phyloP scores from a whole-genome alignment of 2,113 vertebrate genomes.

The Tetrax tetrax region DNA sequence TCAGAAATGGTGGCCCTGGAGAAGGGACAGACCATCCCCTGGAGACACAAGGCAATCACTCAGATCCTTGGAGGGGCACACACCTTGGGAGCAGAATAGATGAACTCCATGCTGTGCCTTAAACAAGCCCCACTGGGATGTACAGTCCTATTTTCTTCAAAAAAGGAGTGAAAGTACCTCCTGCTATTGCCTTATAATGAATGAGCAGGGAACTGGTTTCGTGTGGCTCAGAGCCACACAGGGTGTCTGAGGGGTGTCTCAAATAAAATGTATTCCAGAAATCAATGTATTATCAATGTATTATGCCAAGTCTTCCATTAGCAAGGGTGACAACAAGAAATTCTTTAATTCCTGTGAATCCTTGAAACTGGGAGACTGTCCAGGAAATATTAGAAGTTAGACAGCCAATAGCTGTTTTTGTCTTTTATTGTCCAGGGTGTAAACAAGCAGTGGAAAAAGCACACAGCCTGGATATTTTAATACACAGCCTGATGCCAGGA shows the following conservation, averaged over 20 bases:
- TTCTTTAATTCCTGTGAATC: background rate
- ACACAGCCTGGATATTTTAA: background rate
- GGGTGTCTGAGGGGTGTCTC: background rate
- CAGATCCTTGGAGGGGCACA: background rate
- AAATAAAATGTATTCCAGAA: background rate
- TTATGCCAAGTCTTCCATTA: slow-evolving; percentile 61
- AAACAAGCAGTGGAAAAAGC: background rate
- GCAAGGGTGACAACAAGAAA: background rate
- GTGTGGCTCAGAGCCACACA: background rate
- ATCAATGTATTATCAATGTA: background rate
- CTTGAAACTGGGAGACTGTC: slow-evolving; percentile 7
- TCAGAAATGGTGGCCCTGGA: background rate
- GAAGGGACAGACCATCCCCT: background rate
- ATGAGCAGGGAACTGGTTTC: background rate
- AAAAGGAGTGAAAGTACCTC: background rate
- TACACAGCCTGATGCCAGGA: background rate
- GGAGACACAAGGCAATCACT: background rate
- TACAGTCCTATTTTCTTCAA: background rate
- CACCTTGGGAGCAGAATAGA: background rate
- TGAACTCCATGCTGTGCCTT: background rate
- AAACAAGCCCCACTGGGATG: background rate
- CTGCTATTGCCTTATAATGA: background rate
- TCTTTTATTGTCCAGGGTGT: background rate
- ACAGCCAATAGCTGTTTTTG: slow-evolving; percentile 3
- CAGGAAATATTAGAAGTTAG: slow-evolving; percentile 37